Base-by-base conservation (phyloP, 2,113 vertebrate species). In the Todiramphus chloris region DNA sequence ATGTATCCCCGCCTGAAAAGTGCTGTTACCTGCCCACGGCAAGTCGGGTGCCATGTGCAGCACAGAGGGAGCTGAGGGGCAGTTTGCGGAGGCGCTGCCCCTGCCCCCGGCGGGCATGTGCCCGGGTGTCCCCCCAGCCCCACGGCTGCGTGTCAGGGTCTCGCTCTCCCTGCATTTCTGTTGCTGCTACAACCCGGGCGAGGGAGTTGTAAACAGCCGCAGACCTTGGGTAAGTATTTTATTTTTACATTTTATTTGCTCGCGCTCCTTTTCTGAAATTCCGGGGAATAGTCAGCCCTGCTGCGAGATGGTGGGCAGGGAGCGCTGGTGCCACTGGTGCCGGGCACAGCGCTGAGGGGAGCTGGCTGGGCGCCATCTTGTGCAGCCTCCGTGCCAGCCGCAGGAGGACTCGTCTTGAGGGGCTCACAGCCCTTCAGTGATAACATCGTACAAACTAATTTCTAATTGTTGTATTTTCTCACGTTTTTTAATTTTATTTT, bases 311-410 rank as follows among this genome's bases (percentile, higher is more conserved):
- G 51, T 12, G 25, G 51, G 27, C 25, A 8, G 24, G 25, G 6
- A 53, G 27, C 0, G 3, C 20, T 7, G 48, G 10, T 33, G n/a
- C n/a, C n/a, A n/a, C 41, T 9, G 5, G 31, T 35, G 15, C 25
- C 3, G 21, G 4, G 4, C 35, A 23, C 2, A 2, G 60, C 0
- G 1, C 41, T 25, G 78, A 41, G 64, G 56, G 21, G 23, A 6
- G 25, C 53, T 48, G 33, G 3, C 27, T 30, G 43, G 64, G 64
- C 6, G 6, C 73, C 66, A 62, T 89, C 7, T 74, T 82, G 7
- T 14, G 23, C 5, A 15, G 5, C 39, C 48, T 39, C 7, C 0
- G 10, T 1, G 0, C 43, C 28, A 0, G 51, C 51, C 25, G 16
- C 14, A 2, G 25, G 16, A 30, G 59, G 24, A 2, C 4, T 67